A percentile compares a stretch with the other conserved stretches of the same genome.
These are phyloP conservation scores for Lepilemur septentrionalis DNA, from an alignment of 2,797 vertebrate genomes.

Conservation along the genomic window DNA sequence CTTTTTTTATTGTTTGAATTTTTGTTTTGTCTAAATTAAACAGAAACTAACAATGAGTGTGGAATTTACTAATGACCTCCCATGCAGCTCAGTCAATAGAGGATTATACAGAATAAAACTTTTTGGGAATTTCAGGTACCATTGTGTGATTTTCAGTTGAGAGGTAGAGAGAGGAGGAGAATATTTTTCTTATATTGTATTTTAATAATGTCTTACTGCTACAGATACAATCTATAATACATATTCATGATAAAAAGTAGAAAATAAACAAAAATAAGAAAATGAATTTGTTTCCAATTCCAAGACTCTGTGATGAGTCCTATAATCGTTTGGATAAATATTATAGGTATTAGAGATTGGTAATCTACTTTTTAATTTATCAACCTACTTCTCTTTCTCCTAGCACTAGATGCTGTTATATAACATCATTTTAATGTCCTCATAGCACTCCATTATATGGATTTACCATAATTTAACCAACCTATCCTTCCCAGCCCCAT, in stretches of 20 bases:
- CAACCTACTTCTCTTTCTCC: neutral
- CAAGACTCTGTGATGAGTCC: neutral
- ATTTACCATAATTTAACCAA: neutral
- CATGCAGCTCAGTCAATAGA: neutral
- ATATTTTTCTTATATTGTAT: neutral
- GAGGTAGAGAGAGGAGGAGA: neutral
- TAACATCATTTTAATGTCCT: neutral
- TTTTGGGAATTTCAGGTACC: neutral
- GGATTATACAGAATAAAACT: neutral
- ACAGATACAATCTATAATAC: neutral
- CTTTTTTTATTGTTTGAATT: neutral
- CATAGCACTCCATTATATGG: neutral
- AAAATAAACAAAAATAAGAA: slow-evolving; percentile 15
- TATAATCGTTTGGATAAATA: slow-evolving; percentile 2
- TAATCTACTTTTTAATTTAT: slow-evolving; percentile 6
- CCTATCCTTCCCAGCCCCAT: neutral
- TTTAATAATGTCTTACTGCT: neutral
- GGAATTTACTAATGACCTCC: neutral
- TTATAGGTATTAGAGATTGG: neutral
- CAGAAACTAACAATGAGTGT: neutral
- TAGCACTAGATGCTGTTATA: neutral
- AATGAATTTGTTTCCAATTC: neutral
- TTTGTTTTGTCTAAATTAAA: slow-evolving; percentile 4
- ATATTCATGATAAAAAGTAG: neutral
- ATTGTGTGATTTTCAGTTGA: neutral